Evolutionary conservation across 2,113 vertebrate species (phyloP), one percentile per base, ranked within the genome.

Genomic region (Noturus placidus): DNA sequence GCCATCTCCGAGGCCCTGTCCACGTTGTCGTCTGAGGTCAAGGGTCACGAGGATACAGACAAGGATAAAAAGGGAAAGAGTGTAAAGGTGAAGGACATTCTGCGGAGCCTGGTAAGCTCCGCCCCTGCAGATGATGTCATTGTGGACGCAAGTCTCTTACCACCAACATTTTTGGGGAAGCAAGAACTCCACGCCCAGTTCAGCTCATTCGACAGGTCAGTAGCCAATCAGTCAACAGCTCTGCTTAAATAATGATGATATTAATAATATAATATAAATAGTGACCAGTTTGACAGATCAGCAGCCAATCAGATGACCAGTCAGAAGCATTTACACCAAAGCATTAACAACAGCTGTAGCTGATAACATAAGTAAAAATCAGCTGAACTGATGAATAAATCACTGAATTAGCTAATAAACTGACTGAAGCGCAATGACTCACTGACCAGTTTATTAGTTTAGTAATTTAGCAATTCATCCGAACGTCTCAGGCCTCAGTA

Each of bases 201-300:
- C 91, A 94, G 95, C 83, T 99, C 97, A 22, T 99, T 99, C 93
- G 98, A 99, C 94, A 97, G 98, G 98, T 99, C 94, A 92, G 93
- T 85, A 10, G 13, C 74, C 63, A 70, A 38, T 72, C 46, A 25
- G 2, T 30, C 5, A 74, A 25, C 35, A 9, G 42, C 25, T 74
- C 25, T 19, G 8, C 13, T 42, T 17, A 84, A 46, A 27, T 14
- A 11, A 25, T 42, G 17, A 56, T 33, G 22, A 33, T 57, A 57
- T 56, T 54, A 56, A 33, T 56, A 57, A 57, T 57, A 61, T 42
- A 35, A 33, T 77, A 25, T 61, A 27, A 70, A 42, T 38, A 74
- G 3, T 42, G 22, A 38, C 17, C n/a, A 33, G 5, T 17, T 17
- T 19, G 2, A 72, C 33, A 38, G 33, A 7, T 35, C 33, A 70